Evolutionary conservation across 2,888 invertebrate species (phyloP).

Genomic region (Pyrrhia umbra): DNA sequence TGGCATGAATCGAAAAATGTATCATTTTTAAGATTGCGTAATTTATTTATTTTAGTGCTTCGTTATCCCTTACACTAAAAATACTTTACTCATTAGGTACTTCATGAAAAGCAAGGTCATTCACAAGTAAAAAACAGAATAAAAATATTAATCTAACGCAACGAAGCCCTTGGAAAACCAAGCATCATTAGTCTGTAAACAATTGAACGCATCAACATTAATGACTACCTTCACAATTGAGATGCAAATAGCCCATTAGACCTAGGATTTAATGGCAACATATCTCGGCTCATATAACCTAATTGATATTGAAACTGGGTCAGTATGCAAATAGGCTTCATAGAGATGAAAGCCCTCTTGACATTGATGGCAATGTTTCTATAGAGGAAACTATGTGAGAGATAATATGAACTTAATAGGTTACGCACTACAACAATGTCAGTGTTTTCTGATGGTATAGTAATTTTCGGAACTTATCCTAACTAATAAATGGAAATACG

Average conservation of each 20-base stretch:
- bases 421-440: background rate
- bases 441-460: too few relatives aligned
- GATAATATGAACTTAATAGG: background rate
- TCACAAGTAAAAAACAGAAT: background rate
- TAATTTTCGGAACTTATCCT: too few relatives aligned
- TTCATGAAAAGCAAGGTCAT: conserved; percentile 9
- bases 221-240: conserved; percentile 33
- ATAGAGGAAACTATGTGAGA: background rate
- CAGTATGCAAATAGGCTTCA: conserved; percentile 50
- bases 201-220: conserved; percentile 41
- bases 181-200: conserved; percentile 32
- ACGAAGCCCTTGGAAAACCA: conserved; percentile 11
- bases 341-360: conserved; percentile 14
- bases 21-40: too few relatives aligned
- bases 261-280: conserved; percentile 17
- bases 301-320: conserved; percentile 47
- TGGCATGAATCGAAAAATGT: background rate
- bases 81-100: conserved; percentile 17
- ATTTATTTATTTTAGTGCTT: too few relatives aligned
- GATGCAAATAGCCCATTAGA: conserved; percentile 36
- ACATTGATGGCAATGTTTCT: conserved; percentile 21
- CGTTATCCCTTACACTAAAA: too few relatives aligned
- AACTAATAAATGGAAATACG: too few relatives aligned
- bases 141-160: background rate
- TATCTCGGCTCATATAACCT: conserved; percentile 35